Base-by-base conservation (phyloP, 1,140 invertebrate species). In the Temnothorax longispinosus region DNA sequence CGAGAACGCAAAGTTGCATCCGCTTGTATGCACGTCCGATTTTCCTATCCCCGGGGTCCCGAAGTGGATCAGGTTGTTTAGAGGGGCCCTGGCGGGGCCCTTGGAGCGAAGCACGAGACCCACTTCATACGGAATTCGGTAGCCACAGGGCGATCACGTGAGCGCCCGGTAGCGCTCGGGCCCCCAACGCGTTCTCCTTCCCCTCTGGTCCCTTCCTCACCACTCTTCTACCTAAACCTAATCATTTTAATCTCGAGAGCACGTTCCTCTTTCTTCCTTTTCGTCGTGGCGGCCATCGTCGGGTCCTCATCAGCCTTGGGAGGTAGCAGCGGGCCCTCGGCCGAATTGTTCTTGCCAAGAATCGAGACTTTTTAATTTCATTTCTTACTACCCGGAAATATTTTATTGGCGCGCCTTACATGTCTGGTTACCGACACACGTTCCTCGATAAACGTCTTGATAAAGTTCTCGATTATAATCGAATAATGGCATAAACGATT, bases 121-220 rank as follows among this genome's bases (percentile, higher is more conserved):
- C 86, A 87, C 82, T 87, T 87, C 71, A 74, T 84, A 82, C 78
- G 93, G 93, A 94, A 94, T 94, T 94, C 94, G 91, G 94, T 94
- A 94, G 94, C 93, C 91, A 92, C 85, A 87, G 91, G 91, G 90
- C 89, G 87, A 93, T 93, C 92, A 93, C 93, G 92, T 92, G 93
- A 93, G 88, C 86, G 87, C 87, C 90, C 90, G 90, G 91, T 93
- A 92, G 92, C 92, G 71, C 81, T 87, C 72, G 72, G 75, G 62
- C 82, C 80, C 74, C 78, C 69, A 74, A 74, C 77, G 62, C 38
- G 15, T 27, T 67, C 44, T n/a, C n/a, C 13, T 41, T 32, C 18
- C 15, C 8, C 47, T 21, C 58, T 32, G n/a, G 74, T 87, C 87
- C 88, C 91, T 90, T 65, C 44, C 5, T 4, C 47, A 27, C 21